Base-by-base conservation (phyloP, 2,797 vertebrate genomes). In the Buphagus erythrorhynchus region DNA sequence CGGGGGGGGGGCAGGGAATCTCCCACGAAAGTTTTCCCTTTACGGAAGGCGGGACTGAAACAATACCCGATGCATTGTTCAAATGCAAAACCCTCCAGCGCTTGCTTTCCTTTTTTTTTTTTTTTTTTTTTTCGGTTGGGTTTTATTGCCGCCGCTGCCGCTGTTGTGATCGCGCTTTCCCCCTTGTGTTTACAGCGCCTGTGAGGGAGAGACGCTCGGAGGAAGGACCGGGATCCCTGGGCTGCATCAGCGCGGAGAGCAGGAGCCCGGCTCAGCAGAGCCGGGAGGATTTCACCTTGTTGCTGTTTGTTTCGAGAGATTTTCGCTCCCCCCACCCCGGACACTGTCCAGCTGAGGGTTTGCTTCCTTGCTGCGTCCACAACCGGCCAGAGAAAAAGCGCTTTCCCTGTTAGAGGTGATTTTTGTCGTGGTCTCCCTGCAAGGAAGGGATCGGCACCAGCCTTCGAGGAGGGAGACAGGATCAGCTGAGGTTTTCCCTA, bases 151-250 rank as follows among this genome's bases (percentile, higher is more conserved):
- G 72, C 93, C 66, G 68, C 86, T 14, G 94, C 92, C 21, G 94
- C 88, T 77, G 93, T 68, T 86, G 86, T 72, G 94, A 90, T 78
- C 75, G 83, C 61, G 80, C 85, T 71, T 95, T 83, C 49, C 76
- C 95, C 66, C 94, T 81, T 78, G 79, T 95, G 95, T 97, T 97
- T 95, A 92, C 96, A 97, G 97, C 91, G 54, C 29, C 87, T 72
- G 89, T 62, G 19, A 83, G 94, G 59, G 54, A 91, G 95, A 91
- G 93, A 74, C 76, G 84, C 95, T 81, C 92, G 18, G 71, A 95
- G 88, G 67, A 92, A 87, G 92, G 46, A 68, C 29, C 79, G 38
- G 69, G 90, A 92, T 85, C 92, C 90, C 84, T 40, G 74, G 61
- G 63, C 84, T 89, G 93, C 95, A 86, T 72, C 75, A 90, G 75